Conservation (phyloP, 2,888 invertebrate species). For the Entomobrya proxima region DNA sequence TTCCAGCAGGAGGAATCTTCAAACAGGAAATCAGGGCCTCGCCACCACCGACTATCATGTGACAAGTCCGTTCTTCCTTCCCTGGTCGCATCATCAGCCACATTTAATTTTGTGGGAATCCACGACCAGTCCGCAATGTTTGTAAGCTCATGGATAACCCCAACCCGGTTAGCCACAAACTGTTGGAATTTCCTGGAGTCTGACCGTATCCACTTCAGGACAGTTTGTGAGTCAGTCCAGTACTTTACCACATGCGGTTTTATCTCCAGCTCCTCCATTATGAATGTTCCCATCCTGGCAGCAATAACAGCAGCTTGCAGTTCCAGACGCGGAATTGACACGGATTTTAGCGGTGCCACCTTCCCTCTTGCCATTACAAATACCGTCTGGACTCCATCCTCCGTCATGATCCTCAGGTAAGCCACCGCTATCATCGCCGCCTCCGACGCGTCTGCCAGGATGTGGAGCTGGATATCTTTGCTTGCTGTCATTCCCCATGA, state of each 20-base stretch:
- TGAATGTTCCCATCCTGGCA: background rate
- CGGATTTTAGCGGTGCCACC: background rate
- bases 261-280: background rate
- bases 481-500: too few relatives aligned
- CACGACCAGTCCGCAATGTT: constrained; percentile 63
- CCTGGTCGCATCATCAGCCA: constrained; percentile 70
- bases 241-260: background rate
- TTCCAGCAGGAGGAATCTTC: background rate
- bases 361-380: background rate
- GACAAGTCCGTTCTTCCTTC: background rate
- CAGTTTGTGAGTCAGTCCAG: background rate
- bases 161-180: constrained; percentile 69
- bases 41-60: constrained; percentile 61
- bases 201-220: constrained; percentile 1
- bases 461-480: background rate
- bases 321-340: background rate
- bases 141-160: constrained; percentile 65
- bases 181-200: constrained; percentile 46
- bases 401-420: background rate
- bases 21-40: constrained; percentile 69
- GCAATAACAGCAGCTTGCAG: constrained; percentile 2
- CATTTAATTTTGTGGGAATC: constrained; percentile 67
- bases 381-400: background rate
- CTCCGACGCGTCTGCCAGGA: background rate
- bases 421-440: background rate